Conservation (phyloP, 2,797 vertebrate genomes). For the Lepidocolaptes lacrymiger region DNA sequence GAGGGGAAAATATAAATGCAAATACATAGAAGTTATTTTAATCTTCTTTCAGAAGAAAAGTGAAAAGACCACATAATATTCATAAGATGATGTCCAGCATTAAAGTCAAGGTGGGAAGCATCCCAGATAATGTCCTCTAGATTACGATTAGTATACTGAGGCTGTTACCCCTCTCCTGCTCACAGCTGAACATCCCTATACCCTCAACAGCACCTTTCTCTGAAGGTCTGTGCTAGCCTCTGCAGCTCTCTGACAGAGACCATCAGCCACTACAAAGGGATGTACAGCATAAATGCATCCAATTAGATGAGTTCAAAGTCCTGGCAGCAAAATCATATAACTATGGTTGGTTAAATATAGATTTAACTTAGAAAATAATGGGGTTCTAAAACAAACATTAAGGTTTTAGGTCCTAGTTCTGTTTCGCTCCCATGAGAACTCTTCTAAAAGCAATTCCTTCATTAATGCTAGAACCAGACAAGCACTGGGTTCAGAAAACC, state of each 20-base stretch:
- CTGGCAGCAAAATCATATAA: not conserved
- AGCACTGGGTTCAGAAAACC: constrained; percentile 22
- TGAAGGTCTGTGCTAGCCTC: not conserved
- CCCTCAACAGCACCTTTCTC: not conserved
- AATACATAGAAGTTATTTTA: not conserved
- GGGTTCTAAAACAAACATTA: not conserved
- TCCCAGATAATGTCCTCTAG: not conserved
- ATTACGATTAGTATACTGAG: not conserved
- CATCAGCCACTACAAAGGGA: not conserved
- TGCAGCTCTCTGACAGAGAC: not conserved
- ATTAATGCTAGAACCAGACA: constrained; percentile 13
- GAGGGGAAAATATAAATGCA: not conserved
- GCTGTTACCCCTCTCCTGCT: too few relatives aligned
- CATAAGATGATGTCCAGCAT: not conserved
- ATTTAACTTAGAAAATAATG: not conserved
- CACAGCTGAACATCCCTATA: not conserved
- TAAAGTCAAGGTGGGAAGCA: not conserved
- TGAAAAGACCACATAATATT: not conserved
- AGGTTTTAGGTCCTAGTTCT: not conserved
- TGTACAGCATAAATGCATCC: not conserved
- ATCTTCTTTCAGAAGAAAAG: not conserved
- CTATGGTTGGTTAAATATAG: not conserved
- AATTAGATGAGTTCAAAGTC: not conserved
- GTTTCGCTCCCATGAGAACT: not conserved
- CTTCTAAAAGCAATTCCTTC: not conserved